phyloP scores from a whole-genome alignment of 1,140 invertebrate species.

The Brevipalpus yothersi region DNA sequence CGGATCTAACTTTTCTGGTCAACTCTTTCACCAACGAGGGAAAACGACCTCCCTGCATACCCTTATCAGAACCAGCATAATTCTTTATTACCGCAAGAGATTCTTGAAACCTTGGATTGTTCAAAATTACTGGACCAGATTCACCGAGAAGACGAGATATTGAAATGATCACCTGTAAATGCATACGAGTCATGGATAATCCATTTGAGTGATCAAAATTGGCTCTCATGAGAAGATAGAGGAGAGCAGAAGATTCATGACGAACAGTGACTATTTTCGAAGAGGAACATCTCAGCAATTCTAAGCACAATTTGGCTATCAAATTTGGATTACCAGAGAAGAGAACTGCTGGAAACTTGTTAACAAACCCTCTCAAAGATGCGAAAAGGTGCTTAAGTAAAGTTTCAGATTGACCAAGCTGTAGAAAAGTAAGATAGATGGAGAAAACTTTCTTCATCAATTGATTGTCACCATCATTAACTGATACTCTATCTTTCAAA shows the following conservation, averaged over 20 bases:
- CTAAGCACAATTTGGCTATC: slow-evolving; percentile 59
- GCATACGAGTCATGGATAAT: slow-evolving; percentile 57
- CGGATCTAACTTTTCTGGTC: slow-evolving; percentile 67
- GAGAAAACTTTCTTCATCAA: slow-evolving; percentile 48
- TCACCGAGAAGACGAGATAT: slow-evolving; percentile 71
- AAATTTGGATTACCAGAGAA: slow-evolving; percentile 48
- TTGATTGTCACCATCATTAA: slow-evolving; percentile 40
- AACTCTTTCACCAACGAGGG: slow-evolving; percentile 70
- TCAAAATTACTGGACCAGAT: slow-evolving; percentile 39
- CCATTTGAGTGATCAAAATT: slow-evolving; percentile 68
- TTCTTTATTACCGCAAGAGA: slow-evolving; percentile 72
- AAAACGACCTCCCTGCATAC: slow-evolving; percentile 62
- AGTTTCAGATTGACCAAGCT: slow-evolving; percentile 65
- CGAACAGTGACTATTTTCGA: slow-evolving; percentile 48
- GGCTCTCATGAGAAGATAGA: slow-evolving; percentile 71
- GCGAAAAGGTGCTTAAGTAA: slow-evolving; percentile 74
- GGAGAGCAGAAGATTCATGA: slow-evolving; percentile 62
- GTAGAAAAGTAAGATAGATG: slow-evolving; percentile 59
- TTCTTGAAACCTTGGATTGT: slow-evolving; percentile 70
- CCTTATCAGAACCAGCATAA: slow-evolving; percentile 71
- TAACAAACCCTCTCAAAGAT: slow-evolving; percentile 62
- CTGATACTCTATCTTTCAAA: slow-evolving; percentile 37
- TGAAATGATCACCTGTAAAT: slow-evolving; percentile 64
- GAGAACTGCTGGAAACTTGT: slow-evolving; percentile 54
- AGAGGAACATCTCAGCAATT: slow-evolving; percentile 50